Base-by-base conservation (phyloP, 1,140 invertebrate species). In the Ceratina calcarata region DNA sequence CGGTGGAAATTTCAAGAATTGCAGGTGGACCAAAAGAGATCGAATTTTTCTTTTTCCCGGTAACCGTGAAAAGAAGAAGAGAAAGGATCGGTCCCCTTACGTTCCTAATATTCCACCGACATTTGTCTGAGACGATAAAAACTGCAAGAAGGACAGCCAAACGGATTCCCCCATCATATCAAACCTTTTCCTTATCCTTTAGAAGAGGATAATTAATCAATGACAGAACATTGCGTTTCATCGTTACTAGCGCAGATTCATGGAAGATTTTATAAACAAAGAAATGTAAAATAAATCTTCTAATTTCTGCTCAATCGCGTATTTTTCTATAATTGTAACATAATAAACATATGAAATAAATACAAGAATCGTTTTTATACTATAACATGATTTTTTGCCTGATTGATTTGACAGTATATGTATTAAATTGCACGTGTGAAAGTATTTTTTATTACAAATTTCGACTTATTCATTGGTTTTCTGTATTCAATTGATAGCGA, bases 1-100 rank as follows among this genome's bases (percentile, higher is more conserved):
- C 27, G 27, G 73, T 67, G 24, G 67, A 75, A 76, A 76, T 76
- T 76, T 76, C 73, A 60, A 65, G 32, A 37, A n/a, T 57, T 57
- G 13, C 20, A 22, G 1, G n/a, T n/a, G 12, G 22, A 45, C 1
- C 18, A 49, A n/a, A 57, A 7, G 10, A 75, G 22, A 10, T 76
- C 32, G 66, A 68, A 76, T 75, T 67, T 67, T 27, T 75, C 73
- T 58, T 67, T 6, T 16, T 2, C 16, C 20, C 3, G n/a, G 2
- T 3, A 15, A 16, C n/a, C 13, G 16, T n/a, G 64, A 57, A 22
- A 68, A 45, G 15, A 24, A 8, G 3, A 18, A 4, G 73, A 8
- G 22, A 6, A 49, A 13, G 18, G 32, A 67, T 12, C 37, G 15
- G 4, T 16, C 20, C 7, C 24, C 64, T 22, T 57, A 45, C 6